A percentile compares a stretch with the other conserved stretches of the same genome.
These are phyloP conservation scores for Megaceryle maxima DNA, from an alignment of 2,113 vertebrate genomes.

Conservation along the genomic window DNA sequence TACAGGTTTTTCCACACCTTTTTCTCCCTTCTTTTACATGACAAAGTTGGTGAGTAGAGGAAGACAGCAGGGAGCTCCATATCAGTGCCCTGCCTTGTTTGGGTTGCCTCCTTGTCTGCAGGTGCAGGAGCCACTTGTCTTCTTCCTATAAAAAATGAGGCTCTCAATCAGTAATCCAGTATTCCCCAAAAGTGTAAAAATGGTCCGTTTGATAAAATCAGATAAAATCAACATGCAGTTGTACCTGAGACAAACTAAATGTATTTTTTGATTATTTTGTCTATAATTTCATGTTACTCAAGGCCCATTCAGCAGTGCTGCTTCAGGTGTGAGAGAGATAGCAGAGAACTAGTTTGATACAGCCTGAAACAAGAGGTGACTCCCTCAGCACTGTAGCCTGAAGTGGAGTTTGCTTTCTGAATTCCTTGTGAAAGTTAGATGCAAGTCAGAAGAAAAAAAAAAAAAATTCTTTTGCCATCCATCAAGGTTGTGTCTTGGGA, in stretches of 20 bases:
- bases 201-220: rapidly evolving
- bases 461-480: not conserved
- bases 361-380: not conserved
- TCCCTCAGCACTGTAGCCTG: not conserved
- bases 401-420: not conserved
- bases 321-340: not conserved
- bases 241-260: no score
- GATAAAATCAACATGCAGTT: no score
- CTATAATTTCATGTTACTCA: not conserved
- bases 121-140: not conserved
- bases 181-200: not conserved
- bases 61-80: rapidly evolving
- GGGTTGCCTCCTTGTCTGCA: not conserved
- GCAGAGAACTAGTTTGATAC: not conserved
- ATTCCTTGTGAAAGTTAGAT: not conserved
- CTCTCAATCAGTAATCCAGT: not conserved
- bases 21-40: rapidly evolving
- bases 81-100: not conserved
- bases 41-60: rapidly evolving
- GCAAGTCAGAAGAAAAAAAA: not conserved
- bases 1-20: not conserved
- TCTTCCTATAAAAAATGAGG: not conserved
- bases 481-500: not conserved
- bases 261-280: not conserved
- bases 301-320: not conserved